Conservation (phyloP, 2,888 invertebrate species). For the Lithophane ornitopus region DNA sequence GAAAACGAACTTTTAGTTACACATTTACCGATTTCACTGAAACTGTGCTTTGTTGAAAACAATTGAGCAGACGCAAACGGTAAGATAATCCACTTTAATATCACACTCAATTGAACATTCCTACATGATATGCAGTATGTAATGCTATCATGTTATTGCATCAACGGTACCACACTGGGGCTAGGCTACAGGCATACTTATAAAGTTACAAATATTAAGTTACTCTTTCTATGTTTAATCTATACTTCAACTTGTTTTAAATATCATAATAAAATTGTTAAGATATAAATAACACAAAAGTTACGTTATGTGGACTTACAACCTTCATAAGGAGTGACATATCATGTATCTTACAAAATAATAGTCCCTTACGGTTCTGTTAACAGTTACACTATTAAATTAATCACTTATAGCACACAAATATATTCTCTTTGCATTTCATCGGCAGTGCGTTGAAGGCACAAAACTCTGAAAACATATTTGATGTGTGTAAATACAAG, state of each 20-base stretch:
- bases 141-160: conserved; percentile 71
- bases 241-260: conserved; percentile 82
- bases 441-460: conserved; percentile 48
- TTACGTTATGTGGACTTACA: conserved; percentile 88
- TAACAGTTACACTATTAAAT: conserved; percentile 66
- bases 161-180: conserved; percentile 71
- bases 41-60: conserved; percentile 68
- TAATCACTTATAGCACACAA: conserved; percentile 60
- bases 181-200: conserved; percentile 82
- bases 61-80: conserved; percentile 66
- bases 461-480: conserved; percentile 36
- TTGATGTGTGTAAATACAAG: conserved; percentile 38
- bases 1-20: conserved; percentile 68
- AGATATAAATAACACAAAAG: conserved; percentile 87
- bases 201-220: conserved; percentile 80
- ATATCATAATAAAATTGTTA: conserved; percentile 86
- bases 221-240: conserved; percentile 80
- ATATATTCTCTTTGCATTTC: conserved; percentile 63
- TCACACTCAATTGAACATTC: conserved; percentile 67
- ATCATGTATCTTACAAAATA: conserved; percentile 77
- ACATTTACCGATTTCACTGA: conserved; percentile 63
- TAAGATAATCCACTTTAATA: conserved; percentile 56
- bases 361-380: conserved; percentile 75
- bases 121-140: conserved; percentile 74
- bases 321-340: conserved; percentile 87